These are phyloP conservation scores for Syrrhaptes paradoxus DNA, from an alignment of 2,113 vertebrate species.

Conservation along the genomic window DNA sequence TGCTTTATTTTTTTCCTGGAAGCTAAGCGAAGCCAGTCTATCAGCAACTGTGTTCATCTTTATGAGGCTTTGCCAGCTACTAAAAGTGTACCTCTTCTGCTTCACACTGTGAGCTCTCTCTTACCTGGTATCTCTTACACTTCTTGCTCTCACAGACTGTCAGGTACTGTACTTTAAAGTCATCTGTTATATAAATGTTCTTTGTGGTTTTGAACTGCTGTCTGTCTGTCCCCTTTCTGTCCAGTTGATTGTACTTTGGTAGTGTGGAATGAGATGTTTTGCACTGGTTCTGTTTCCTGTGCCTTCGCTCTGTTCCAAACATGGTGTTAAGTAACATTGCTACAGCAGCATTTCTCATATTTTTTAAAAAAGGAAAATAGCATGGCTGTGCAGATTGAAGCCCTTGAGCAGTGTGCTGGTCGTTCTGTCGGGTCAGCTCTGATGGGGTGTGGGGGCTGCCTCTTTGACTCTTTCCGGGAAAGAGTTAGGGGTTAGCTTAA, in stretches of 20 bases:
- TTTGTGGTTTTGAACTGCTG: background rate
- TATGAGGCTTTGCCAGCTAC: slow-evolving; percentile 95
- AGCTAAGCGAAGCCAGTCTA: slow-evolving; percentile 99
- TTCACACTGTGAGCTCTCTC: slow-evolving; percentile 98
- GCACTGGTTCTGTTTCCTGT: background rate
- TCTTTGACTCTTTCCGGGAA: background rate
- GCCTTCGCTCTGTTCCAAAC: background rate
- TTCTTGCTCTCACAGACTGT: slow-evolving; percentile 96
- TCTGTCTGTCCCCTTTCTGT: slow-evolving; percentile 4
- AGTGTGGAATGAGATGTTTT: background rate
- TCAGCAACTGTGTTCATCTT: slow-evolving; percentile 99
- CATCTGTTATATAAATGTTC: slow-evolving; percentile 29
- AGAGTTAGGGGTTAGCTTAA: background rate
- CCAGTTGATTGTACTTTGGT: background rate
- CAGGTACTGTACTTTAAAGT: slow-evolving; percentile 89
- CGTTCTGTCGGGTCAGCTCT: background rate
- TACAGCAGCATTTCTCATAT: background rate
- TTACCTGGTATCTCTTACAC: slow-evolving; percentile 98
- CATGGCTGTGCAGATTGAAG: background rate
- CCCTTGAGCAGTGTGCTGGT: background rate
- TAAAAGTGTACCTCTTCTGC: slow-evolving; percentile 98
- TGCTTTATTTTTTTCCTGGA: slow-evolving; percentile 81
- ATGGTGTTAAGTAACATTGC: background rate
- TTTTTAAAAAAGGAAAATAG: background rate
- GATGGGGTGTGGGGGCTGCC: background rate